Evolutionary conservation across 2,113 vertebrate genomes (phyloP), one percentile per base, ranked within the genome.

Genomic region (Petrocephalus microphthalmus): DNA sequence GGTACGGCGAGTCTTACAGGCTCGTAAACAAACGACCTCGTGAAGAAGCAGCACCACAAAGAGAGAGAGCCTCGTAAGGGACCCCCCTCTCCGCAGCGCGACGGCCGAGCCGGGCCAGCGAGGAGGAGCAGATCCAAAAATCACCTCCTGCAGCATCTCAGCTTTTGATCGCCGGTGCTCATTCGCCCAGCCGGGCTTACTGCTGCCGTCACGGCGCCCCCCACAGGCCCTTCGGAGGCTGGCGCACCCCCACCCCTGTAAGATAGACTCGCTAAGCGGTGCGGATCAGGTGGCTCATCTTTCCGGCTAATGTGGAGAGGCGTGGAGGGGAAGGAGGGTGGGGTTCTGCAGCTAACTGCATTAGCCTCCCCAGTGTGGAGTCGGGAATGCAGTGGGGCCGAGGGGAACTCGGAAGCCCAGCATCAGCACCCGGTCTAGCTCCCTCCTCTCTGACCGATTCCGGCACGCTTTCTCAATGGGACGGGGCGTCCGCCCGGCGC

Each of bases 251-350:
- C 13, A 17, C 22, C 56, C 37, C 81, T 84, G 81, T 52, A 51
- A 88, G 49, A 54, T 51, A 33, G 51, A 88, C 52, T 84, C 83
- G 53, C 25, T 88, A 37, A 85, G 52, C 56, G n/a, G 74, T 10
- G 13, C 53, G 67, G 29, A 22, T 25, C 8, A 37, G 53, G 82
- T 13, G 11, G 82, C 37, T 88, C 88, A 49, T 53, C 81, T 84
- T 64, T 88, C 53, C 45, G 60, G 81, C 60, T 67, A 2, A 37
- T 52, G 0, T 2, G 17, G 20, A 45, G 57, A 10, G 51, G n/a
- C 42, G 56, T 1, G 49, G 29, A 22, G 25, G 67, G 3, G n/a
- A n/a, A n/a, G n/a, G n/a, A n/a, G n/a, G n/a, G n/a, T n/a, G n/a
- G 45, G 22, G 33, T 71, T 22, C 87, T 78, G 87, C 45, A 83